phyloP scores from a whole-genome alignment of 2,113 vertebrate genomes.

The Gymnorhina tibicen region DNA sequence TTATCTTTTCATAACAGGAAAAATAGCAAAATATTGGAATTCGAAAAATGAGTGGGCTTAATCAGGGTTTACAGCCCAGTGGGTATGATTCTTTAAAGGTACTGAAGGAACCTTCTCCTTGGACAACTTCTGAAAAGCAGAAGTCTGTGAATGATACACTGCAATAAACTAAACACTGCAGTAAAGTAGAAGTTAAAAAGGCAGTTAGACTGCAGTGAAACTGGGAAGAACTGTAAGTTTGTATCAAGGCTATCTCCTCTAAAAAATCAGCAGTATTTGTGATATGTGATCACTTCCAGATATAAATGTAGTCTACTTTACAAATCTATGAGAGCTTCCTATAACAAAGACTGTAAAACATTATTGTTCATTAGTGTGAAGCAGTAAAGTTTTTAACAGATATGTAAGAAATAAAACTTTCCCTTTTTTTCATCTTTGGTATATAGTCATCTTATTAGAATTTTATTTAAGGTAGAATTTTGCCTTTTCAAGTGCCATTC shows the following conservation, averaged over 20 bases:
- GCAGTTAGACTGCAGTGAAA: neutral
- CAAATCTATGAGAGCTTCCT: neutral
- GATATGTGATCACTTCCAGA: neutral
- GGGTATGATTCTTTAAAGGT: neutral
- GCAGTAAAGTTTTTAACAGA: neutral
- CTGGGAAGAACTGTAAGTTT: neutral
- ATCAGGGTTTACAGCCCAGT: neutral
- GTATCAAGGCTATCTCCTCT: neutral
- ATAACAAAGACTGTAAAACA: conserved; percentile 12
- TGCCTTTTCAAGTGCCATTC: neutral
- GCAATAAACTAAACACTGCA: neutral
- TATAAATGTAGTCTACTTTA: neutral
- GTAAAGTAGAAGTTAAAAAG: neutral
- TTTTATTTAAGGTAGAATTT: neutral
- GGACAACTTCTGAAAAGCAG: neutral
- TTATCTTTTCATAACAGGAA: neutral
- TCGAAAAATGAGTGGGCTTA: neutral
- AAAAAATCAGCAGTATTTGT: neutral
- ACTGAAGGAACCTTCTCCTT: neutral
- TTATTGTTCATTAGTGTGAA: neutral
- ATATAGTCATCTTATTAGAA: neutral
- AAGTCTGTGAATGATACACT: neutral
- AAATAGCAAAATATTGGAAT: neutral
- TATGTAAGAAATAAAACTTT: neutral
- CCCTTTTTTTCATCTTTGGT: neutral